Evolutionary conservation across 2,797 vertebrate species (phyloP).

Genomic region (Pagetopsis macropterus): DNA sequence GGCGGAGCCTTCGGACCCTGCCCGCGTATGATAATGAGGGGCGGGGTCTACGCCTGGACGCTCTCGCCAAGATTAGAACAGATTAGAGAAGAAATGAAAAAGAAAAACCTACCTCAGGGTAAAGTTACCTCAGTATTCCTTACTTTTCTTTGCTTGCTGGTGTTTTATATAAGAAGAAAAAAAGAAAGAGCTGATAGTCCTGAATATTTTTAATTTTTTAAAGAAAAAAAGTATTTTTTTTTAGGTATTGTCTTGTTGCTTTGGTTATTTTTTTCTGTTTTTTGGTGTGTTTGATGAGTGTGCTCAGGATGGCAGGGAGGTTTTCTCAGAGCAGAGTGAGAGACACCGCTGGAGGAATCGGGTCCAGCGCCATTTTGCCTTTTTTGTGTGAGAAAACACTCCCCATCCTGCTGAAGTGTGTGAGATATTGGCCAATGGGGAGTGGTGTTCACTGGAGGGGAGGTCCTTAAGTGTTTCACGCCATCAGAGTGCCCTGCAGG

Average conservation of each 20-base stretch:
- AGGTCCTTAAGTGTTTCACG: slow-evolving; percentile 37
- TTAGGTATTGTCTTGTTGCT: slow-evolving; percentile 84
- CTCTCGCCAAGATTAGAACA: slow-evolving; percentile 81
- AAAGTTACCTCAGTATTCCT: slow-evolving; percentile 95
- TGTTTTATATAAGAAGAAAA: slow-evolving; percentile 91
- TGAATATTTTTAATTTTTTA: slow-evolving; percentile 99
- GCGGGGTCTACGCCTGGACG: slow-evolving; percentile 69
- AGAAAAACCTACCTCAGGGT: slow-evolving; percentile 94
- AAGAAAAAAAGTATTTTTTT: slow-evolving; percentile 89
- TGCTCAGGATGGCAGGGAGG: slow-evolving; percentile 71
- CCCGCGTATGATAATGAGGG: slow-evolving; percentile 75
- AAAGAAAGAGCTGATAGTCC: slow-evolving; percentile 91
- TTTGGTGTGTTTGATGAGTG: slow-evolving; percentile 78
- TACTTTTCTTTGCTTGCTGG: slow-evolving; percentile 91
- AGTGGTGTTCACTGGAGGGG: slow-evolving; percentile 60
- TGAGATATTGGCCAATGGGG: slow-evolving; percentile 75
- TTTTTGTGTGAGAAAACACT: slow-evolving; percentile 47
- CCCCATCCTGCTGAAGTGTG: slow-evolving; percentile 68
- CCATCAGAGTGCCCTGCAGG: slow-evolving; percentile 37
- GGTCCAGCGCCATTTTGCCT: slow-evolving; percentile 58
- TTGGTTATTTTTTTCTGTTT: slow-evolving; percentile 73
- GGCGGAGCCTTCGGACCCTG: slow-evolving; percentile 78
- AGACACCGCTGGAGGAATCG: slow-evolving; percentile 39
- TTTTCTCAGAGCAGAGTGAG: slow-evolving; percentile 36
- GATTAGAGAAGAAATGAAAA: slow-evolving; percentile 84